Base-by-base conservation (phyloP, 2,113 vertebrate species). In the Ptilonorhynchus violaceus region DNA sequence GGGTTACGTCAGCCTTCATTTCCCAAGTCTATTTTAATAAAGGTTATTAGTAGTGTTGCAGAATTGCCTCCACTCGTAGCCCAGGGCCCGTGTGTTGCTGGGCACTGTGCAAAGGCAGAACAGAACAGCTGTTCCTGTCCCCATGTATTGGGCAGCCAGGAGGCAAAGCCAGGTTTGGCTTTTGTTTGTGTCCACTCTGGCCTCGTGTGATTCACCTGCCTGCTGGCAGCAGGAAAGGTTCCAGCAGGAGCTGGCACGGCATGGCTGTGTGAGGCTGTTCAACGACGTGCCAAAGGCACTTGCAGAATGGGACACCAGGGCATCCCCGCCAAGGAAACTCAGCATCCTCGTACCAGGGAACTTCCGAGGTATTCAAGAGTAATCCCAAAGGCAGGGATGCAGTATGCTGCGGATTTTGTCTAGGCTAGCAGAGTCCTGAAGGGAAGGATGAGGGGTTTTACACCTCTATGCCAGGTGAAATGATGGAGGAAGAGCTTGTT, bases 301-400 rank as follows among this genome's bases (percentile, higher is more conserved):
- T 2, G 4, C n/a, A 24, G 4, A 50, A 50, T 3, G 23, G 44
- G 64, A 30, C 4, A 3, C 33, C 12, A 7, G 41, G 18, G 60
- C 23, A 22, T 12, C 8, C 31, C 7, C 0, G 0, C 23, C 1
- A 1, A 33, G 2, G 2, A 41, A 31, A 13, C 22, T 23, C 4
- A 0, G 30, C 59, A 31, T 42, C 79, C 56, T 66, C 13, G 1
- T 8, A 1, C 14, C 1, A 0, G 50, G 62, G 50, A 56, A 10
- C 22, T 67, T 66, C 50, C 41, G 18, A 13, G 6, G 30, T 24
- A 35, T 17, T 27, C 16, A 2, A 12, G 21, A 59, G 22, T 37
- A 31, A 83, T 28, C 31, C 47, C 67, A 42, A 67, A 79, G 78
- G 6, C 59, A 23, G 39, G 49, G 30, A 11, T 6, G 3, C 22